A percentile compares a stretch with the other conserved stretches of the same genome.
Evolutionary conservation across 35 echinoderm and acorn worm genomes (phyloP).

Genomic region (Lytechinus pictus): DNA sequence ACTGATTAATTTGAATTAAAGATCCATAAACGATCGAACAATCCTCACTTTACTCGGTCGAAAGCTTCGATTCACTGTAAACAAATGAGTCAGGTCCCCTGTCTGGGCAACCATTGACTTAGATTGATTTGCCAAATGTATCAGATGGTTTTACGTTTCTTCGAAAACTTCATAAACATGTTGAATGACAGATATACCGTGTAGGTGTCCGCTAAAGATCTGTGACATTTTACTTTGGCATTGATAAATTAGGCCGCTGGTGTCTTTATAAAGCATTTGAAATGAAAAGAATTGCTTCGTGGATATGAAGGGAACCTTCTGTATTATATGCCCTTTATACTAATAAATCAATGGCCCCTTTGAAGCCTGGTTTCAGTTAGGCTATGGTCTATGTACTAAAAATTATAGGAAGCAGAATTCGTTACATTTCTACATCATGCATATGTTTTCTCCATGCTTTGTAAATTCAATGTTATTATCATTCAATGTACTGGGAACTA

Average conservation of each 20-base stretch:
- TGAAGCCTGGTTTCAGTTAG: no score
- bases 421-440: no score
- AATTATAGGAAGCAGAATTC: no score
- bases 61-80: background rate
- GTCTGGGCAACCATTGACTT: background rate
- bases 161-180: background rate
- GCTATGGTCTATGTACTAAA: no score
- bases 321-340: no score
- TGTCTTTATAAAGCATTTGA: background rate
- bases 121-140: background rate
- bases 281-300: background rate
- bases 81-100: background rate
- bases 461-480: no score
- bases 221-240: background rate
- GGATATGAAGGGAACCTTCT: no score
- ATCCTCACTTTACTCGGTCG: background rate
- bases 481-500: no score
- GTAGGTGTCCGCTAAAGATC: background rate
- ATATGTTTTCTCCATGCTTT: no score
- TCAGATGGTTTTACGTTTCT: background rate
- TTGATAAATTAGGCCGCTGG: background rate
- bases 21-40: background rate
- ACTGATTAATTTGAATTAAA: background rate
- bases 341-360: no score
- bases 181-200: background rate